These are phyloP conservation scores for Eriocheir sinensis DNA, from an alignment of 1,140 invertebrate species.

Conservation along the genomic window DNA sequence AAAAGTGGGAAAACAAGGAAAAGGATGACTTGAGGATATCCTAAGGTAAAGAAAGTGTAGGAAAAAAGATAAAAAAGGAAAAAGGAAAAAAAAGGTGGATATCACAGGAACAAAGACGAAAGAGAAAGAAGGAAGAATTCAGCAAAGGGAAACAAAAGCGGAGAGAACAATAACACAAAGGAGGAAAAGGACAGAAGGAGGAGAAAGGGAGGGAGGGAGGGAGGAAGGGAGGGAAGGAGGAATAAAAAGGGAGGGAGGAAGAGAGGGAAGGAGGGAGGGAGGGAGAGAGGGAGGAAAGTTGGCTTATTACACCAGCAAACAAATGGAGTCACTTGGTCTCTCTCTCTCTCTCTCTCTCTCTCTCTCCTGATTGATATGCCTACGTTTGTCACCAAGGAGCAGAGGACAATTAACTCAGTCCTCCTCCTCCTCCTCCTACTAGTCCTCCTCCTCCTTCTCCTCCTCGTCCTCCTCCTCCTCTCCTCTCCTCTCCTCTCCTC, in stretches of 20 bases:
- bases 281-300: neutral
- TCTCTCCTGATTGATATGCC: neutral
- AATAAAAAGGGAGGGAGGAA: neutral
- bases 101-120: no score
- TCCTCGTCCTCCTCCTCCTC: neutral
- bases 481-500: neutral
- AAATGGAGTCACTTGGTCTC: neutral
- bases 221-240: no score
- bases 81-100: no score
- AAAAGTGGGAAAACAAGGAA: neutral
- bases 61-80: neutral
- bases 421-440: neutral
- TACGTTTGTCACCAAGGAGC: neutral
- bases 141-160: neutral
- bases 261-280: neutral
- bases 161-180: neutral
- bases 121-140: neutral
- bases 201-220: neutral
- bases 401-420: neutral
- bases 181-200: neutral
- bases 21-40: no score
- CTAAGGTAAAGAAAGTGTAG: no score
- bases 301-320: neutral
- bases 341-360: neutral
- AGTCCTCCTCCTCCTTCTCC: neutral